Evolutionary conservation across 1,140 invertebrate genomes (phyloP), one percentile per base, ranked within the genome.

Genomic region (Drosophila oshimai): DNA sequence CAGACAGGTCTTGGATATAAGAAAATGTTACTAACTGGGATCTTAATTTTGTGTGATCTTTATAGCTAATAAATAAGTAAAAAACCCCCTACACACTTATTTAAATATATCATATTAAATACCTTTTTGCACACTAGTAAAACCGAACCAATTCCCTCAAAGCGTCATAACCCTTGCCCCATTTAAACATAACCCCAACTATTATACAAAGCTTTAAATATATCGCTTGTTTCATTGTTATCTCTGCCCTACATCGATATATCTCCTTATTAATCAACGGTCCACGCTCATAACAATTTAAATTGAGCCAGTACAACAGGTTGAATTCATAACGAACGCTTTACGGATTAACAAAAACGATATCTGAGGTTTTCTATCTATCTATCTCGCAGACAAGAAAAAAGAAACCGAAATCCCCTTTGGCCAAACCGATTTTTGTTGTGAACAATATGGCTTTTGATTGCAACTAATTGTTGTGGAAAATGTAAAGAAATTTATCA

Each of bases 401-500:
- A 55, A 45, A 49, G 29, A 71, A 72, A 61, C 53, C 28, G 3
- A 60, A 49, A 57, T 41, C 18, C 44, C 65, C 45, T 39, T 17
- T 24, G 65, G 53, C 68, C 29, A 58, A 39, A 18, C 36, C 20
- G 12, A 15, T 44, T 44, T 67, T 12, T 36, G 29, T 17, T 74
- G 50, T 65, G 76, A 84, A 83, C 79, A 83, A 83, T 83, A 71
- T 86, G 41, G 36, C 80, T 86, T 79, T 83, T 83, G 79, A 83
- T 83, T 83, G 80, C 80, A 79, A 74, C 79, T 83, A 83, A 83
- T 83, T 86, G 79, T 83, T 74, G 79, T 74, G 61, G 74, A 79
- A 86, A 74, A 83, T 57, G 54, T 62, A 74, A 71, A 79, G 74
- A 83, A 84, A 83, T 86, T 83, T 83, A 83, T 83, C 79, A 83